A percentile compares a stretch with the other conserved stretches of the same genome.
phyloP scores from a whole-genome alignment of 92 coral and sea anemone genomes.

The Hydrozoanthus gracilis region DNA sequence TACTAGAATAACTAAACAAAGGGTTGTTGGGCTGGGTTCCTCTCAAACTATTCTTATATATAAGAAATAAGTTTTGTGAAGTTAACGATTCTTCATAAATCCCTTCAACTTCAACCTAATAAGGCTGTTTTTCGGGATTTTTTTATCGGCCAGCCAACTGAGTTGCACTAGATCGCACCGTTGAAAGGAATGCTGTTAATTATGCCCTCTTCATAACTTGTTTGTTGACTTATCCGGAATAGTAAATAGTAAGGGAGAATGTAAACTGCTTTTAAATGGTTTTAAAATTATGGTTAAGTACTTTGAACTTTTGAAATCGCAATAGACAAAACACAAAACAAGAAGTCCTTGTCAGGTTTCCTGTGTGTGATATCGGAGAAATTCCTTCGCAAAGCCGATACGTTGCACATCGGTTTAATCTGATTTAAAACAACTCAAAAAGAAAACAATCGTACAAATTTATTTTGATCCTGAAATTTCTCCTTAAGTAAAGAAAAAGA shows the following conservation, averaged over 20 bases:
- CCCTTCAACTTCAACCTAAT: background rate
- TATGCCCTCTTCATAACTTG: background rate
- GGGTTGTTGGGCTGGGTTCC: too few relatives aligned
- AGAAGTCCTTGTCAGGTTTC: constrained; percentile 6
- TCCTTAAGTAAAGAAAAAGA: background rate
- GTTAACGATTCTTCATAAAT: too few relatives aligned
- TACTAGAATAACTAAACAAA: background rate
- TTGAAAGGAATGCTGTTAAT: constrained; percentile 8
- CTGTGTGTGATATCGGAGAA: background rate
- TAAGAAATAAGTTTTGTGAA: too few relatives aligned
- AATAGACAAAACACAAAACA: constrained; percentile 40
- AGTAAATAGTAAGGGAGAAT: constrained; percentile 23
- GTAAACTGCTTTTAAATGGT: constrained; percentile 20
- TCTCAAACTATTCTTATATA: background rate
- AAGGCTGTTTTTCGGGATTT: background rate
- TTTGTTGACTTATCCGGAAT: constrained; percentile 34
- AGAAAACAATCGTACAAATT: background rate
- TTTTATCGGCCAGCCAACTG: background rate
- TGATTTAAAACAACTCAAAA: background rate
- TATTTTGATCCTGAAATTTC: background rate
- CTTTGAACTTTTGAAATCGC: background rate
- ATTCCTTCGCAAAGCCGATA: constrained; percentile 2
- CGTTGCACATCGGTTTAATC: background rate
- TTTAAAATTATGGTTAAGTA: constrained; percentile 3
- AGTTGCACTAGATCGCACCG: background rate